phyloP scores from a whole-genome alignment of 2,797 vertebrate species.

The Tauraco hartlaubi region DNA sequence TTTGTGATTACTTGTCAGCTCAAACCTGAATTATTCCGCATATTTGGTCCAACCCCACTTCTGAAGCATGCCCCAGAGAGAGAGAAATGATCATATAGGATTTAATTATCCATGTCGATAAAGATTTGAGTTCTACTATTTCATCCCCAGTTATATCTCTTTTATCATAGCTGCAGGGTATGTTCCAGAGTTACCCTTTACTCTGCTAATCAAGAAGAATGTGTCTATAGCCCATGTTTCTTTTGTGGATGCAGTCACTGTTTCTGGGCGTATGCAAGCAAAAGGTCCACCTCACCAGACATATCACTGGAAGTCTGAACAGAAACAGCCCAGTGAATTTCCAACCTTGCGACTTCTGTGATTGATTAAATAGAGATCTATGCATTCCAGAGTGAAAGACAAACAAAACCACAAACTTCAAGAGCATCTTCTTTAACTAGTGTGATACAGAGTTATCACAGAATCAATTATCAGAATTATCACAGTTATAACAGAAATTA shows the following conservation, averaged over 20 bases:
- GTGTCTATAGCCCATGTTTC: not conserved
- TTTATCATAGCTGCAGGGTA: not conserved
- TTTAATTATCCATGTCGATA: not conserved
- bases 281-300: not conserved
- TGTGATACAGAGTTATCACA: not conserved
- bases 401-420: not conserved
- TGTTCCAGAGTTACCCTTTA: not conserved
- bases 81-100: not conserved
- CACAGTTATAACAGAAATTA: not conserved
- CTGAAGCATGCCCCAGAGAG: not conserved
- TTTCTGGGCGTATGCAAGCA: not conserved
- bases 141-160: not conserved
- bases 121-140: constrained; percentile 4
- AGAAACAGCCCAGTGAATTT: not conserved
- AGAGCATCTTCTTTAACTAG: not conserved
- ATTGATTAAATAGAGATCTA: not conserved
- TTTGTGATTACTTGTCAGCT: constrained; percentile 17
- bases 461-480: too few species aligned
- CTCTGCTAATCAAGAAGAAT: constrained; percentile 4
- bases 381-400: not conserved
- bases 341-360: not conserved
- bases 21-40: not conserved
- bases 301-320: not conserved
- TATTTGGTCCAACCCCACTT: not conserved
- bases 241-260: not conserved